These are phyloP conservation scores for Schrankia costaestrigalis DNA, from an alignment of 2,888 invertebrate species.

Conservation along the genomic window DNA sequence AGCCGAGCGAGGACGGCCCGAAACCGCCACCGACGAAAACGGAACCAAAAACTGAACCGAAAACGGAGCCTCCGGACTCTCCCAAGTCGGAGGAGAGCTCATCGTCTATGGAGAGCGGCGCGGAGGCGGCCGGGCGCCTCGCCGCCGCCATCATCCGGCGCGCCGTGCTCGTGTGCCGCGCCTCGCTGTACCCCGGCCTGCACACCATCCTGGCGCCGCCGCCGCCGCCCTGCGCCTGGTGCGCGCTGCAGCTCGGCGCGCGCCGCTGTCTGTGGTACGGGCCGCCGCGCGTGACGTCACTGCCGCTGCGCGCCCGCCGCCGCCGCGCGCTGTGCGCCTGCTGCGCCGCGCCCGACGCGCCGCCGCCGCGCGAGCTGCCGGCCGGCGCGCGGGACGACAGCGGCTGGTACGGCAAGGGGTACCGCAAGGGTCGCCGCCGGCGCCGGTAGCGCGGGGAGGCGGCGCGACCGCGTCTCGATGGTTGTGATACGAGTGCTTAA, in stretches of 20 bases:
- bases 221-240: slow-evolving; percentile 51
- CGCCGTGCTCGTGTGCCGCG: slow-evolving; percentile 70
- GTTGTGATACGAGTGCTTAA: slow-evolving; percentile 26
- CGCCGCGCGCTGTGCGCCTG: slow-evolving; percentile 85
- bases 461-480: slow-evolving; percentile 36
- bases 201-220: slow-evolving; percentile 79
- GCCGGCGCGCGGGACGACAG: slow-evolving; percentile 38
- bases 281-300: slow-evolving; percentile 50
- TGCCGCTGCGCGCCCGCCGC: slow-evolving; percentile 49
- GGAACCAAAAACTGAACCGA: slow-evolving; percentile 13
- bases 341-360: slow-evolving; percentile 74
- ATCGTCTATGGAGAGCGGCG: slow-evolving; percentile 19
- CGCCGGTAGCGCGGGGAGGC: slow-evolving; percentile 59
- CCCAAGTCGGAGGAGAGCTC: slow-evolving; percentile 13
- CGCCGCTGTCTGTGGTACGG: slow-evolving; percentile 72
- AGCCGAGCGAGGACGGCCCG: too few species aligned
- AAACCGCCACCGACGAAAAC: slow-evolving; percentile 9
- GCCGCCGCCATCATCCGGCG: slow-evolving; percentile 71
- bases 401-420: slow-evolving; percentile 95
- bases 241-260: slow-evolving; percentile 45
- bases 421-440: slow-evolving; percentile 84
- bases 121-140: slow-evolving; percentile 36
- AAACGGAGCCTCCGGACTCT: slow-evolving; percentile 4
- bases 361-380: slow-evolving; percentile 56
- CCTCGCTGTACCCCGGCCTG: slow-evolving; percentile 79